Evolutionary conservation across 1,140 invertebrate genomes (phyloP).

Genomic region (Halesus radiatus): DNA sequence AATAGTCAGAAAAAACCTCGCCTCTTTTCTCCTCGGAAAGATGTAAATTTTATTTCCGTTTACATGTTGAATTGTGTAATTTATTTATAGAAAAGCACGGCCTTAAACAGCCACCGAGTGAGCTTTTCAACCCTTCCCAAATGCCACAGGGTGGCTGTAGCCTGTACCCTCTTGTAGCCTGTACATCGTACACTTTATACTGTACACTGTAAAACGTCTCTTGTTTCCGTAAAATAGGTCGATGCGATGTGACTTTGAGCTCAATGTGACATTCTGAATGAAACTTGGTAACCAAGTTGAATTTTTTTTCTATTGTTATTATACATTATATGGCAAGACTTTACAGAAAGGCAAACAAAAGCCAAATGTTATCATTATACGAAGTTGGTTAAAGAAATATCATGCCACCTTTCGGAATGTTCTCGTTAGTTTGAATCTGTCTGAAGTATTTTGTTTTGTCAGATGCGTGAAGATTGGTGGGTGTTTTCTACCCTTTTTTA

Average conservation of each 20-base stretch:
- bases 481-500: not conserved
- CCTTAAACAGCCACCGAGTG: slow-evolving; percentile 3
- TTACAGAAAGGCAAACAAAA: not conserved
- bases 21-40: not conserved
- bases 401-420: not conserved
- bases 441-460: not conserved
- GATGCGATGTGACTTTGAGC: slow-evolving; percentile 46
- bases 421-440: not conserved
- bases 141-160: slow-evolving; percentile 33
- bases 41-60: slow-evolving; percentile 15
- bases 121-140: slow-evolving; percentile 19
- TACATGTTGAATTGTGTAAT: slow-evolving; percentile 25
- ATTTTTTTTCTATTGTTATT: not conserved
- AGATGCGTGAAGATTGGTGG: not conserved
- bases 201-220: not conserved
- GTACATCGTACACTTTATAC: not conserved
- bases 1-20: too few relatives aligned
- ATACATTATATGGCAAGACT: not conserved
- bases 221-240: slow-evolving; percentile 45
- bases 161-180: too few relatives aligned
- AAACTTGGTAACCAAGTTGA: not conserved
- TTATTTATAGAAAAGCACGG: slow-evolving; percentile 21
- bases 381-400: not conserved
- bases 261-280: slow-evolving; percentile 45
- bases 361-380: not conserved